Evolutionary conservation across 64 coral and sea anemone genomes (phyloP), one percentile per base, ranked within the genome.

Genomic region (Catalaphyllia jardinei): DNA sequence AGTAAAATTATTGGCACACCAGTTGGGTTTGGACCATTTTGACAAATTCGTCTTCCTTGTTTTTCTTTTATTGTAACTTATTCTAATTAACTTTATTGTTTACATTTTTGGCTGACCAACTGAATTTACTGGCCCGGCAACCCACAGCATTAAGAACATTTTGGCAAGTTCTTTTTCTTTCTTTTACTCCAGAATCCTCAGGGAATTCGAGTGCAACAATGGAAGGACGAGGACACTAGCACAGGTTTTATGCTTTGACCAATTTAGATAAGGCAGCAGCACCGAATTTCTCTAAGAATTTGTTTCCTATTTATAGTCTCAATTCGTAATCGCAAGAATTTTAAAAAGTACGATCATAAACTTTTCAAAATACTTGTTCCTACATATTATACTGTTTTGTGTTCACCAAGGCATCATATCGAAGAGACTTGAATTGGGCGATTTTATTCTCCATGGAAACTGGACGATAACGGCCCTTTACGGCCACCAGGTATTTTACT

Each of bases 391-490:
- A 15, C 54, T 57, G 54, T 55, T 79, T 10, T 51, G 20, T 89
- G 0, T 60, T 31, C 14, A 33, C 17, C 2, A 29, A 89, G 87
- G 87, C 9, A 82, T 91, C 52, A 91, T 91, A 52, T 91, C 89
- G 1, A 76, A 83, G 67, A 72, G 31, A 0, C 67, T 91, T 25
- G 52, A 75, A 11, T 71, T 91, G 49, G 76, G 69, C 11, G 77
- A 81, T 60, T 91, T 91, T 63, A 51, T 63, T 38, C 31, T 91
- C 15, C 22, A 72, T 19, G 89, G 89, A 16, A 91, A 91, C 67
- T 91, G 89, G 89, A 91, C 89, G 0, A 31, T 87, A 39, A 69
- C 85, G 29, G 92, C 92, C 71, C 73, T 88, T 24, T 93, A 93
- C 63, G 92, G 92, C 4, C 92, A 93, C 31, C 63, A 55, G 63